Base-by-base conservation (phyloP, 2,113 vertebrate species). In the Alouatta palliata region DNA sequence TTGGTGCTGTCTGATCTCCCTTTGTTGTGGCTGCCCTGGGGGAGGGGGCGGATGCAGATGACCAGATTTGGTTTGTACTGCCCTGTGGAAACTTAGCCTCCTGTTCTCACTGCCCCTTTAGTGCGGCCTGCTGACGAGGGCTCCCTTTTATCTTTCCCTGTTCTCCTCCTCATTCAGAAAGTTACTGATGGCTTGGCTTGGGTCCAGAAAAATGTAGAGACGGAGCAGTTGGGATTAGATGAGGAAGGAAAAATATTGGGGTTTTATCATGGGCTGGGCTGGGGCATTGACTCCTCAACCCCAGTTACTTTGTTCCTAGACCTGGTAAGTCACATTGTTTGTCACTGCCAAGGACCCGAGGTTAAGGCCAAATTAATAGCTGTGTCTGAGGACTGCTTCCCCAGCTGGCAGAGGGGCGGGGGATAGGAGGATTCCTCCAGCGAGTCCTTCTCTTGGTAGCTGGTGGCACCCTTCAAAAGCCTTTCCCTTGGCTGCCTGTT, bases 401-500 rank as follows among this genome's bases (percentile, higher is more conserved):
- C 58, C 19, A 68, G 32, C 32, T n/a, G 94, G 73, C 82, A 88
- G 35, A 75, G 56, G 83, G 86, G 75, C 54, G 25, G 73, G 32
- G 81, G 58, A 27, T 32, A 12, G 85, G 83, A 94, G 77, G 83
- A 83, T 79, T 79, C 64, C 58, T 91, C 76, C 10, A 5, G 16
- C 32, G 37, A 8, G 77, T 4, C 21, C 84, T 64, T 70, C 45
- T 4, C 23, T 49, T 0, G 13, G 80, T 45, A 68, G 61, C 86
- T 73, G 66, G 81, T 87, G 37, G 70, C 92, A 80, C 68, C 54
- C 75, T 66, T 84, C 37, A 30, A 32, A 92, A 20, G 85, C 85
- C 70, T 91, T 80, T 76, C 87, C 56, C 76, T 84, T 94, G 86
- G 94, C 87, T 94, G 37, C 75, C 64, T 96, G 91, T 89, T 87